Conservation (phyloP, 2,888 invertebrate genomes). For the Drosophila multiciliata region DNA sequence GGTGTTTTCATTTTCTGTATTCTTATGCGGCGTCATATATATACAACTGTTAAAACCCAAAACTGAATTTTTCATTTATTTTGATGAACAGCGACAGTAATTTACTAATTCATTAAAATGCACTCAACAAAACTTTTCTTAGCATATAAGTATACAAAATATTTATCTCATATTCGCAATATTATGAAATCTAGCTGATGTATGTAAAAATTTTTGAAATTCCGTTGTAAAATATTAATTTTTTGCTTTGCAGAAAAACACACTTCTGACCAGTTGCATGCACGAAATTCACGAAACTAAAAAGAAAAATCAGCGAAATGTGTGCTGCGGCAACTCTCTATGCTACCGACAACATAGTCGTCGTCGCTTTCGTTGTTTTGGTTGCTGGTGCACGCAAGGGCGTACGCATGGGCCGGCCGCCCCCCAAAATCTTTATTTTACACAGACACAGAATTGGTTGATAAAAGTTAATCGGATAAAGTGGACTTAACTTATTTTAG, state of each 20-base stretch:
- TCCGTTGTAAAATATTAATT: constrained; percentile 29
- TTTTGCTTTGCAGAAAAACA: constrained; percentile 17
- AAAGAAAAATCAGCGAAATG: constrained; percentile 73
- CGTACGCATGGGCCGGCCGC: neutral
- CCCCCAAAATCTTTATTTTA: neutral
- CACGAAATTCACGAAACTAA: constrained; percentile 82
- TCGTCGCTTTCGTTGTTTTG: constrained; percentile 2
- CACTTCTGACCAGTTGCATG: constrained; percentile 71
- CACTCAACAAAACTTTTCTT: neutral
- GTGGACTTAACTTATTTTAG: neutral
- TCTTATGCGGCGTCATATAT: constrained; percentile 29
- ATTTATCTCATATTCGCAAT: neutral
- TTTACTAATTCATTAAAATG: constrained; percentile 26
- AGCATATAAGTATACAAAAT: neutral
- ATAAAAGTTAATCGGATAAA: neutral
- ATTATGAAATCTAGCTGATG: constrained; percentile 6
- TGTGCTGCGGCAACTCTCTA: constrained; percentile 34
- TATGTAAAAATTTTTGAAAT: constrained; percentile 17
- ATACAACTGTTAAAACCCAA: neutral
- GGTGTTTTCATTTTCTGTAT: constrained; percentile 41
- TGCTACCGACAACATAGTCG: constrained; percentile 17
- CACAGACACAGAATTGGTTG: neutral
- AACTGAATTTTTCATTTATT: constrained; percentile 14
- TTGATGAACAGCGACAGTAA: constrained; percentile 11
- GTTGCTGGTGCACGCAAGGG: constrained; percentile 1